phyloP scores from a whole-genome alignment of 1,140 invertebrate species.

The Adoxophyes honmai region DNA sequence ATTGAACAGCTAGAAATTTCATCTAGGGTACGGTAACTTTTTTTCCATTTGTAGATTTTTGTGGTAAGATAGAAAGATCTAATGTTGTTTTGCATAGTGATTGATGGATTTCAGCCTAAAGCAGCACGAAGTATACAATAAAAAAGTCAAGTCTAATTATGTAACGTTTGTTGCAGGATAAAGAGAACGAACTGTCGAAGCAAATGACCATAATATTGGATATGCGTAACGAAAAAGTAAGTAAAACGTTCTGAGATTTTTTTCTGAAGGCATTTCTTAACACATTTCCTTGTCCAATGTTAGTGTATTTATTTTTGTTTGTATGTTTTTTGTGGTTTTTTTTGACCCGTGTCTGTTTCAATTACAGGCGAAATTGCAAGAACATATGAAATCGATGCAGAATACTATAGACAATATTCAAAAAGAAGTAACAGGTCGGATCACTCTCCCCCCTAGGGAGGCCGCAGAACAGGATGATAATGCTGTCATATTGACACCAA shows the following conservation, averaged over 20 bases:
- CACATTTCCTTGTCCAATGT: too few species aligned
- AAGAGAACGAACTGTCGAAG: conserved; percentile 41
- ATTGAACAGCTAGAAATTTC: conserved; percentile 34
- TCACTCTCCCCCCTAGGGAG: not conserved
- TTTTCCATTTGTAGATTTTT: not conserved
- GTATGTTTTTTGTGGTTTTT: too few species aligned
- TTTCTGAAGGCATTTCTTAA: too few species aligned
- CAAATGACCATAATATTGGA: conserved; percentile 48
- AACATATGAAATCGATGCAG: conserved; percentile 46
- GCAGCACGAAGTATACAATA: too few species aligned
- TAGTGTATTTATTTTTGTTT: too few species aligned
- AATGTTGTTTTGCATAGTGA: too few species aligned
- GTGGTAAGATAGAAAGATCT: too few species aligned
- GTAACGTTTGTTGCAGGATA: conserved; percentile 31
- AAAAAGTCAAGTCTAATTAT: too few species aligned
- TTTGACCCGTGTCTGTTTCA: too few species aligned
- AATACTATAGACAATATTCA: conserved; percentile 55
- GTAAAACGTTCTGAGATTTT: too few species aligned
- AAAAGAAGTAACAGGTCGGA: conserved; percentile 43
- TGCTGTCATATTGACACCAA: conserved; percentile 37
- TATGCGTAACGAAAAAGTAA: conserved; percentile 49
- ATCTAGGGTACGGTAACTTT: conserved; percentile 24
- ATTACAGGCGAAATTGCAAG: conserved; percentile 26
- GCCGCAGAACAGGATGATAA: conserved; percentile 44
- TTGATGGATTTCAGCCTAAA: too few species aligned